Evolutionary conservation across 2,888 invertebrate genomes (phyloP).

Genomic region (Rhingia campestris): DNA sequence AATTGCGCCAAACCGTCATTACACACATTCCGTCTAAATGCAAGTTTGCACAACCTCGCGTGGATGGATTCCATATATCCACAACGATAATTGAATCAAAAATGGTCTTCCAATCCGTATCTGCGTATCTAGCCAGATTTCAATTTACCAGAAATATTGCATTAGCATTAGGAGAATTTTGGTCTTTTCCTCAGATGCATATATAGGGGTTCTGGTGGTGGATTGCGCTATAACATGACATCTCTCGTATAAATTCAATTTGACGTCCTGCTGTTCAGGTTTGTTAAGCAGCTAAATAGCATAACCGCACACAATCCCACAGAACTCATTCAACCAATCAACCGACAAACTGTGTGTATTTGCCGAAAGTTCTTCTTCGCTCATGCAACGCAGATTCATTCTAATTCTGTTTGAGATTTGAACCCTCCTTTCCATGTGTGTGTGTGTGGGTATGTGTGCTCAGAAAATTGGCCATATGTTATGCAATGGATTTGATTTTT

Average conservation of each 20-base stretch:
- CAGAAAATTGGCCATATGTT: constrained; percentile 74
- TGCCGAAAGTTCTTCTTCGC: constrained; percentile 28
- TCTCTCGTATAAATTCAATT: neutral
- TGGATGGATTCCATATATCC: neutral
- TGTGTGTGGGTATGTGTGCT: constrained; percentile 34
- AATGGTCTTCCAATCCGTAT: neutral
- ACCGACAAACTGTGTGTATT: constrained; percentile 56
- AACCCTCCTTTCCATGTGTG: constrained; percentile 27
- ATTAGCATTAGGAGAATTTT: neutral
- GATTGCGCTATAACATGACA: neutral
- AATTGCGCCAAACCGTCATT: neutral
- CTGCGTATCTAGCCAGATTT: neutral
- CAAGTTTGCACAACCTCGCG: neutral
- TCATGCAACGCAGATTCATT: constrained; percentile 28
- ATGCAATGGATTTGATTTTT: constrained; percentile 69
- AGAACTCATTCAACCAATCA: constrained; percentile 64
- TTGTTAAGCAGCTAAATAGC: constrained; percentile 67
- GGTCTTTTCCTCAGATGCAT: neutral
- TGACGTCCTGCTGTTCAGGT: constrained; percentile 26
- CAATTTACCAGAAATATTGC: neutral
- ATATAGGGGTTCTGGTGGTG: neutral
- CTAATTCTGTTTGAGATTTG: constrained; percentile 1
- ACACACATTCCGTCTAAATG: neutral
- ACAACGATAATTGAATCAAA: constrained; percentile 5
- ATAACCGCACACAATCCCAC: constrained; percentile 67